Base-by-base conservation (phyloP, 2,113 vertebrate species). In the Cricetomys ansorgei region DNA sequence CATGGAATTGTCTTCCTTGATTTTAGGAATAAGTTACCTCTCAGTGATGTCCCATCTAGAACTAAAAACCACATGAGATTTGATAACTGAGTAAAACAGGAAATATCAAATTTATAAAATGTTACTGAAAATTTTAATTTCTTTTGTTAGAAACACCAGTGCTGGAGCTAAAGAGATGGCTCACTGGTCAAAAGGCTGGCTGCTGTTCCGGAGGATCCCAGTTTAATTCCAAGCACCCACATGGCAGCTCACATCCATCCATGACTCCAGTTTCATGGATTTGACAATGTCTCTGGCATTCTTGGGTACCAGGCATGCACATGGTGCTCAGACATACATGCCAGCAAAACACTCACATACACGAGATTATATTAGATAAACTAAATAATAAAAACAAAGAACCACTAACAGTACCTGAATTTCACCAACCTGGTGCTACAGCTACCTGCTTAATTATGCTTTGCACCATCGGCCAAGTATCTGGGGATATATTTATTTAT, bases 81-180 rank as follows among this genome's bases (percentile, higher is more conserved):
- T 81, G 93, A 88, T 84, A 89, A 80, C 27, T 55, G 31, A 21
- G 37, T 83, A 77, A 73, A 89, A 80, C 59, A 86, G n/a, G 2
- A 67, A 65, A 81, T 57, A 17, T 50, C 7, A 40, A 64, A 64
- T 87, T 72, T 43, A 87, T 65, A 31, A 85, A 96, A 55, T 75
- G 21, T 85, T 92, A 48, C 31, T 84, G 53, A 29, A 93, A 23
- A 80, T 84, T 94, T 84, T 53, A 94, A n/a, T 62, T 59, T 59
- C 25, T 83, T 43, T 40, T 16, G n/a, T 83, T 83, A 59, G 55
- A 43, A 83, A 17, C 9, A 59, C 3, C 13, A 57, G 17, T 59
- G n/a, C 59, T 25, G 55, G 55, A n/a, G 53, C n/a, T 83, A 59
- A 29, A 83, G 55, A 43, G n/a, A 83, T 83, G 37, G 5, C 55